A percentile compares a stretch with the other conserved stretches of the same genome.
These are phyloP conservation scores for Ostrea edulis DNA, from an alignment of 1,140 invertebrate genomes.

Conservation along the genomic window DNA sequence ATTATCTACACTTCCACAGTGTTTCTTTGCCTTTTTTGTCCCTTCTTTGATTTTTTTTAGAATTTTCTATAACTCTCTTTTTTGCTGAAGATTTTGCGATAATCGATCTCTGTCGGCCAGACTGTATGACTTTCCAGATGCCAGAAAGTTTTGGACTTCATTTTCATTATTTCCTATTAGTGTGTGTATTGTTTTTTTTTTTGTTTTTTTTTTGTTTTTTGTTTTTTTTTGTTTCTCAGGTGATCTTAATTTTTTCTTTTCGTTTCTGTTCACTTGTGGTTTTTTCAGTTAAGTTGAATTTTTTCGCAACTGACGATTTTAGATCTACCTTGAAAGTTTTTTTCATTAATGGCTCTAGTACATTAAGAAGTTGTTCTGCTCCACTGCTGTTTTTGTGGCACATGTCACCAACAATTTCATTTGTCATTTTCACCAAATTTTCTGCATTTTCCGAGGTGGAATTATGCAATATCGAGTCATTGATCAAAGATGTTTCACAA, in stretches of 20 bases:
- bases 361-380: background rate
- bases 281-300: background rate
- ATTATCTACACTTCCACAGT: background rate
- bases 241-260: conserved; percentile 1
- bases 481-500: background rate
- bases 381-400: background rate
- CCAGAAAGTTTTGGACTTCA: conserved; percentile 18
- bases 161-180: conserved; percentile 11
- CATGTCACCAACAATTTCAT: background rate
- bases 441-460: background rate
- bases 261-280: conserved; percentile 4
- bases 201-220: no score
- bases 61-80: background rate
- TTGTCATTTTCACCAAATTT: background rate
- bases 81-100: background rate
- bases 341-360: background rate
- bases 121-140: background rate
- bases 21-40: background rate
- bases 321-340: background rate
- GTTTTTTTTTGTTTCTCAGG: background rate
- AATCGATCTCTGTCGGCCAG: background rate
- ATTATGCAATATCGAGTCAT: background rate
- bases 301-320: background rate
- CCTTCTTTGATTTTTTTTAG: background rate
- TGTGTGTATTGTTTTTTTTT: no score